Conservation (phyloP, 2,797 vertebrate species). For the Sebastes kiyomatsui region DNA sequence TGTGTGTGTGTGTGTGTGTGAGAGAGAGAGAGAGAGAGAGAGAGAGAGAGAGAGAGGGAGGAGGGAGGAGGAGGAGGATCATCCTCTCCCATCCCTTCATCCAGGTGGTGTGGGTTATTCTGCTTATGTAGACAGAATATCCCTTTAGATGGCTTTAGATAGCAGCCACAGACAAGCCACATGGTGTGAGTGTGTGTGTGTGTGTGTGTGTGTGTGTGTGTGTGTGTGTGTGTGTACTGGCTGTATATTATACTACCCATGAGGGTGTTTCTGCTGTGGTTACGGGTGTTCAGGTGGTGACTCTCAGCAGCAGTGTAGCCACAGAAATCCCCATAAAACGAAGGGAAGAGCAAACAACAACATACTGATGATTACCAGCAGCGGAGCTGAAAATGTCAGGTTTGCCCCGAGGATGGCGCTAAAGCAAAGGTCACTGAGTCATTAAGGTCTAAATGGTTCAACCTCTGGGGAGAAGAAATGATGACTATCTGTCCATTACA, state of each 20-base stretch:
- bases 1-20: too few species aligned
- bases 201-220: conserved; percentile 3
- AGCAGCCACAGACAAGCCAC: conserved; percentile 8
- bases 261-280: conserved; percentile 39
- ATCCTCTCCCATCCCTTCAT: conserved; percentile 39
- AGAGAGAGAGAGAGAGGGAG: too few species aligned
- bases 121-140: conserved; percentile 53
- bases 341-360: conserved; percentile 23
- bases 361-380: neutral
- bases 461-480: neutral
- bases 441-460: neutral
- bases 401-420: neutral
- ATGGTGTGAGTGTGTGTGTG: neutral
- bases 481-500: too few species aligned
- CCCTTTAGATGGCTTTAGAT: conserved; percentile 40
- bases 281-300: conserved; percentile 39
- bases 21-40: too few species aligned
- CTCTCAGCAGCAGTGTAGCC: conserved; percentile 38
- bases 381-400: neutral
- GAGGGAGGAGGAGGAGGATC: neutral
- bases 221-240: neutral
- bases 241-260: conserved; percentile 15
- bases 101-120: conserved; percentile 46
- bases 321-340: conserved; percentile 38
- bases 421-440: neutral